phyloP scores from a whole-genome alignment of 2,113 vertebrate genomes.

The Hydropotes inermis region DNA sequence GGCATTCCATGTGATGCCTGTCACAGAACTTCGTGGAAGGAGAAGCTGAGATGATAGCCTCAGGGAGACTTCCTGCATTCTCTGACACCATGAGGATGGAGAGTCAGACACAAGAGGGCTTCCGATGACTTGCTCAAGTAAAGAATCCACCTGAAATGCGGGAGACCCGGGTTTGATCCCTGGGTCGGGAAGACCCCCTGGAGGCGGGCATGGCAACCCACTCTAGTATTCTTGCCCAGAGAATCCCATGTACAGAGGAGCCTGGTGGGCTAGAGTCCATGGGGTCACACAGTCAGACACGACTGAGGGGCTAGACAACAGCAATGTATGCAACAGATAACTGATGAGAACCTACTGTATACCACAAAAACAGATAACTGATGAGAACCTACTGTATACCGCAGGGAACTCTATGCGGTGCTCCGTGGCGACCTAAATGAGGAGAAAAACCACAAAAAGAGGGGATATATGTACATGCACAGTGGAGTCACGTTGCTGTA shows the following conservation, averaged over 20 bases:
- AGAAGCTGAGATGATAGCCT: neutral
- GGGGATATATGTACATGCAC: too few species aligned
- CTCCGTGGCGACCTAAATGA: too few species aligned
- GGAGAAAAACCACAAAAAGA: too few species aligned
- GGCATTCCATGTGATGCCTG: fast-evolving
- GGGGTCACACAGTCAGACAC: neutral
- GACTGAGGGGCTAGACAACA: neutral
- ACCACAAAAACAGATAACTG: too few species aligned
- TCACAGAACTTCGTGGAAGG: neutral
- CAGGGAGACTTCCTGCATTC: neutral
- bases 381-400: too few species aligned
- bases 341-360: too few species aligned
- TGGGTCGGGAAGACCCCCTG: neutral
- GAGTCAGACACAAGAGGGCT: neutral
- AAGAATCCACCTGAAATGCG: neutral
- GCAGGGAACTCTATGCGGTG: too few species aligned
- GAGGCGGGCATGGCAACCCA: neutral
- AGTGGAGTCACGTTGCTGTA: too few species aligned
- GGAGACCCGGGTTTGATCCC: neutral
- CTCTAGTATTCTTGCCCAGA: neutral
- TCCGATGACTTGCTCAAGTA: neutral
- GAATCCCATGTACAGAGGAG: neutral
- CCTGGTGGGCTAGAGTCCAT: neutral
- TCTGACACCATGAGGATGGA: neutral
- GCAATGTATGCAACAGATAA: too few species aligned